Conservation (phyloP, 2,797 vertebrate species). For the Danio jaintianensis region DNA sequence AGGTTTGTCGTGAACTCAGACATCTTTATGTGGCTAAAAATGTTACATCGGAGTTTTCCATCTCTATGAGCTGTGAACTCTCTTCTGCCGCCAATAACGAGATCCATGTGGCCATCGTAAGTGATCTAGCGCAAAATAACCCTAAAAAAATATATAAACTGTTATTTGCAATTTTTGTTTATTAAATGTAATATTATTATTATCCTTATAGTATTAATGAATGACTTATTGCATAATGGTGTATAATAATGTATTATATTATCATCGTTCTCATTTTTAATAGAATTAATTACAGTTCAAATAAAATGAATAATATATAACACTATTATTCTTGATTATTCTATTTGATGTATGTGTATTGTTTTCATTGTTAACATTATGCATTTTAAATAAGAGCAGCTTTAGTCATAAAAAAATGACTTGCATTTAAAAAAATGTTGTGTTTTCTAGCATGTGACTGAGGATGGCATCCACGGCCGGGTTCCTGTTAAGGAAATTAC, state of each 20-base stretch:
- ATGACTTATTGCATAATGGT: background rate
- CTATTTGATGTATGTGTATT: too few relatives aligned
- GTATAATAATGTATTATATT: background rate
- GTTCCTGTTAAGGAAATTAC: conserved; percentile 86
- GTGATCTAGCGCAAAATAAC: conserved; percentile 63
- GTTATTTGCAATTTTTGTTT: too few relatives aligned
- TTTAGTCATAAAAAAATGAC: background rate
- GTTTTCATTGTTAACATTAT: background rate
- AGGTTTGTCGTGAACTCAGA: conserved; percentile 87
- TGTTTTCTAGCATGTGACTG: conserved; percentile 77
- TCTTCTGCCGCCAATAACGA: conserved; percentile 84
- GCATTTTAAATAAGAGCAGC: background rate
- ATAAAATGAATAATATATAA: too few relatives aligned
- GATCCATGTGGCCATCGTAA: conserved; percentile 90
- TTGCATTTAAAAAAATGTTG: background rate
- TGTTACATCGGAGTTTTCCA: conserved; percentile 83
- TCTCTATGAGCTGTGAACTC: conserved; percentile 87
- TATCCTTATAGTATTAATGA: background rate
- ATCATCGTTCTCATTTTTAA: background rate
- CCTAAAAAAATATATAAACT: too few relatives aligned
- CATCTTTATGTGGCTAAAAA: conserved; percentile 85
- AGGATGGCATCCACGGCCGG: conserved; percentile 76
- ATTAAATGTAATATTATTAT: background rate
- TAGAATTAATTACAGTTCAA: too few relatives aligned
- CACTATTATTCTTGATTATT: too few relatives aligned